Base-by-base conservation (phyloP, 2,113 vertebrate genomes). In the Oncorhynchus keta region DNA sequence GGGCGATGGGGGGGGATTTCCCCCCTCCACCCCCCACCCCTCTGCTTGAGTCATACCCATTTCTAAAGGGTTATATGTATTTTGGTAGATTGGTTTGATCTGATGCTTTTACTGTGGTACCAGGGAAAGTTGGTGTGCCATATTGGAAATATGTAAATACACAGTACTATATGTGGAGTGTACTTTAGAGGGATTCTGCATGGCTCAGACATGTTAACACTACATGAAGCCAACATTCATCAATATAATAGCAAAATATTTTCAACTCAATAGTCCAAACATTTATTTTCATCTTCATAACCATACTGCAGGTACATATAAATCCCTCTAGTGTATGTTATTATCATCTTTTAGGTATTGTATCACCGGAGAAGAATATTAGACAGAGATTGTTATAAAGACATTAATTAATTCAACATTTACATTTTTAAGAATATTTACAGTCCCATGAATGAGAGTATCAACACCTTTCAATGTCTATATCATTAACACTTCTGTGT, bases 381-480 rank as follows among this genome's bases (percentile, higher is more conserved):
- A 77, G 32, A 80, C 81, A 75, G n/a, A 18, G 39, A 59, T 62
- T 75, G 68, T 84, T 86, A 90, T 73, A 85, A 89, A 91, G 81
- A 75, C 79, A 76, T 66, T 55, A 49, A 65, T 78, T 55, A 59
- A 65, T 79, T 75, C 24, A 80, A 85, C 78, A 80, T 83, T 72
- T 83, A 86, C 75, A 84, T 85, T 55, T 81, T 79, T 80, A 79
- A 76, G 72, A 85, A 77, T 90, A 89, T 90, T 86, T 88, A 92
- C 89, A 92, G 6, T 77, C 48, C 51, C 3, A 75, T 76, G 30
- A 32, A 45, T 45, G 9, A 45, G 9, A 45, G 39, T 11, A 45
- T 45, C 8, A 81, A 30, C 69, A 76, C 49, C 57, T 65, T 68
- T 70, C 73, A 72, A 83, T 83, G 9, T 45, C 39, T 12, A 12